Conservation (phyloP, 2,888 invertebrate genomes). For the Seladonia tumulorum region DNA sequence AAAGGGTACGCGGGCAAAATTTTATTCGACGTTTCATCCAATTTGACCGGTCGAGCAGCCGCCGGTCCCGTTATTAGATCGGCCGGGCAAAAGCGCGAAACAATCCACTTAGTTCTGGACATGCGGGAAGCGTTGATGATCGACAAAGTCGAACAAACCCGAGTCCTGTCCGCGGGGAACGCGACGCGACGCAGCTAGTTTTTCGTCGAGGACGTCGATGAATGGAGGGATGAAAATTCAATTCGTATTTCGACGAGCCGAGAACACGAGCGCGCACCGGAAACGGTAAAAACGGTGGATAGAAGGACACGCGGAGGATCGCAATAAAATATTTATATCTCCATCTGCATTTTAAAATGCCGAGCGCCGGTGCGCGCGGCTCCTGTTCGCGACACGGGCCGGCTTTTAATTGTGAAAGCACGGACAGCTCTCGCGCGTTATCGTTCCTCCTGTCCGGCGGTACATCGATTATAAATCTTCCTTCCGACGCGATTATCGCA, state of each 20-base stretch:
- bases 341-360: slow-evolving; percentile 78
- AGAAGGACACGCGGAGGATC: slow-evolving; percentile 45
- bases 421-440: slow-evolving; percentile 46
- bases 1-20: slow-evolving; percentile 25
- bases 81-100: slow-evolving; percentile 35
- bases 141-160: not conserved
- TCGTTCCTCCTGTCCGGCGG: slow-evolving; percentile 44
- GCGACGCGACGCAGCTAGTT: not conserved
- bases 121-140: slow-evolving; percentile 9
- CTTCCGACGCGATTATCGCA: slow-evolving; percentile 37
- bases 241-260: slow-evolving; percentile 57
- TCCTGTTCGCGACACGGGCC: slow-evolving; percentile 40
- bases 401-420: slow-evolving; percentile 59
- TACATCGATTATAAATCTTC: slow-evolving; percentile 65
- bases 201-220: slow-evolving; percentile 12
- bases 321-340: slow-evolving; percentile 77
- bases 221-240: slow-evolving; percentile 55
- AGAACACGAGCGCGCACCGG: not conserved
- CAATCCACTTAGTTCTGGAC: slow-evolving; percentile 31
- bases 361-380: not conserved
- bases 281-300: not conserved
- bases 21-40: slow-evolving; percentile 22
- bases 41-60: slow-evolving; percentile 14
- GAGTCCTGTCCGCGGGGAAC: not conserved
- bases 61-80: slow-evolving; percentile 27